Conservation (phyloP, 2,888 invertebrate genomes). For the Polyommatus icarus region DNA sequence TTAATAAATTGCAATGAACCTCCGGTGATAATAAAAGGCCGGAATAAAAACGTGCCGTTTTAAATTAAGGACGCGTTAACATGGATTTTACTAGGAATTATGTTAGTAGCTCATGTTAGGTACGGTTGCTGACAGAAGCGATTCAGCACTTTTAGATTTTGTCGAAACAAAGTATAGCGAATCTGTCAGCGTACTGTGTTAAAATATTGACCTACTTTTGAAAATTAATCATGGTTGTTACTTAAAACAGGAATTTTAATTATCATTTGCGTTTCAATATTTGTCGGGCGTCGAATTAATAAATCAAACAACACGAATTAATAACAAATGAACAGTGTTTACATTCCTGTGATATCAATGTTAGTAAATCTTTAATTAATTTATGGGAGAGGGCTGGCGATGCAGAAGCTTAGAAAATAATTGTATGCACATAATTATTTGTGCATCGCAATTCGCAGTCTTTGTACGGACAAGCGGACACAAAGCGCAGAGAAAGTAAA, state of each 20-base stretch:
- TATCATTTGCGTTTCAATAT: neutral
- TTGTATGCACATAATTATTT: conserved; percentile 79
- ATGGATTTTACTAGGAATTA: neutral
- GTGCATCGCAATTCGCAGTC: conserved; percentile 65
- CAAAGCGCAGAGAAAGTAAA: conserved; percentile 57
- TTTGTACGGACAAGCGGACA: conserved; percentile 66
- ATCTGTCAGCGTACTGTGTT: neutral
- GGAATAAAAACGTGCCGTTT: neutral
- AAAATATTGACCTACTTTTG: neutral
- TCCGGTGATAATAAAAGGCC: neutral
- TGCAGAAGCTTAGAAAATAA: conserved; percentile 70
- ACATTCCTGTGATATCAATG: conserved; percentile 41
- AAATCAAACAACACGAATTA: conserved; percentile 34
- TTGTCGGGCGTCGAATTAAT: conserved; percentile 27
- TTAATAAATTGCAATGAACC: conserved; percentile 14
- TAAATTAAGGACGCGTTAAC: neutral
- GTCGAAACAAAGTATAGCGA: neutral
- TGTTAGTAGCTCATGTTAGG: too few species aligned
- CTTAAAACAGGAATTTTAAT: neutral
- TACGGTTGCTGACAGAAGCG: too few species aligned
- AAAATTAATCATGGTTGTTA: neutral
- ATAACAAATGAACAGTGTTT: conserved; percentile 42
- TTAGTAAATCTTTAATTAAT: conserved; percentile 43
- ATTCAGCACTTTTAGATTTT: too few species aligned
- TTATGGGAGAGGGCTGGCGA: conserved; percentile 41